Base-by-base conservation (phyloP, 1,140 invertebrate genomes). In the Formica exsecta region DNA sequence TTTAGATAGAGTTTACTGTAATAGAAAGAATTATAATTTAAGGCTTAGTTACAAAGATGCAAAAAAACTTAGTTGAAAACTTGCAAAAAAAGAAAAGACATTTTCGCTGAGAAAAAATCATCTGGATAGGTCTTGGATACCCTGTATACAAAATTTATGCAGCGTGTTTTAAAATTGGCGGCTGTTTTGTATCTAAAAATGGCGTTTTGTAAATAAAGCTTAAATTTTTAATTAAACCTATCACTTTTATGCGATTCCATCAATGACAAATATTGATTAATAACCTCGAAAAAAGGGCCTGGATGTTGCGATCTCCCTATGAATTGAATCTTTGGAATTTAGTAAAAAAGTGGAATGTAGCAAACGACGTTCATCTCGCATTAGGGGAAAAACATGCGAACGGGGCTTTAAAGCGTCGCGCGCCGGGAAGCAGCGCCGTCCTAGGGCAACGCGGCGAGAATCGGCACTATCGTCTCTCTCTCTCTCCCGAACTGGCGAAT, bases 401-500 rank as follows among this genome's bases (percentile, higher is more conserved):
- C 66, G 19, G 38, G 36, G 25, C 16, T 36, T 62, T 61, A 73
- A 48, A 48, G 22, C 4, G n/a, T 32, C 74, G 74, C 25, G 74
- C 36, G 64, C 38, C 25, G 70, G 9, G 9, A 13, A 57, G 29
- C 61, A 32, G 71, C 65, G 59, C 84, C 36, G 4, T 57, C 4
- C 29, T 70, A 70, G 83, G 48, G 41, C 54, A 79, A 29, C 19
- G 70, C 71, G 87, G 51, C 41, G 41, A 89, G 73, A 89, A 89
- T 89, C 76, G 65, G 22, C 64, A 89, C 59, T 70, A 64, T 11
- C 36, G 54, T 22, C 36, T 73, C 71, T 74, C 36, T 61, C 38
- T 88, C 91, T 90, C 81, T 89, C 92, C 91, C 57, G 41, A 65
- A 65, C 75, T 91, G 86, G 90, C 94, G 89, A 95, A 95, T 94